Evolutionary conservation across 2,888 invertebrate species (phyloP).

Genomic region (Malthinus flaveolus): DNA sequence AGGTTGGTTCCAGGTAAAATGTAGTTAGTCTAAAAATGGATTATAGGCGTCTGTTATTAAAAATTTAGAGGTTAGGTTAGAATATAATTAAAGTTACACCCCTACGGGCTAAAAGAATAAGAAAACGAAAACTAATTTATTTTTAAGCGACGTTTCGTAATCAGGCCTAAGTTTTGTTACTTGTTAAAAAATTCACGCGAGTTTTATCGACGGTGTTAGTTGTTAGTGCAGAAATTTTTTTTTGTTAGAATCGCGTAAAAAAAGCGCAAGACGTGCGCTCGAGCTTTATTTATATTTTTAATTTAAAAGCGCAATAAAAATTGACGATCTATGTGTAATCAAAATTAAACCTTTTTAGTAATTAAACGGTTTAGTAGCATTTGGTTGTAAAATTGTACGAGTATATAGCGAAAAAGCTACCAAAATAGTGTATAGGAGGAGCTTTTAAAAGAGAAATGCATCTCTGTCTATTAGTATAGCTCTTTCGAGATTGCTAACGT

Average conservation of each 20-base stretch:
- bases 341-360: constrained; percentile 1
- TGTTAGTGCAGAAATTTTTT: neutral
- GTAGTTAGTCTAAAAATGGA: neutral
- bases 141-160: constrained; percentile 4
- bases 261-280: no score
- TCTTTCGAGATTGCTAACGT: constrained; percentile 23
- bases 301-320: no score
- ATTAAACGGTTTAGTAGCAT: constrained; percentile 31
- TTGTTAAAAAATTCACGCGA: constrained; percentile 8
- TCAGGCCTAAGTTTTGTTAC: neutral
- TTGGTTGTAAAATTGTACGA: constrained; percentile 21
- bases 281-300: no score
- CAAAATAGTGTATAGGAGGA: constrained; percentile 22
- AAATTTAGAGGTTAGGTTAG: neutral
- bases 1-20: neutral
- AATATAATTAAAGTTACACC: constrained; percentile 14
- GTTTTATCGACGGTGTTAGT: no score
- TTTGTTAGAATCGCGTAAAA: no score
- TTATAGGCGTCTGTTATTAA: neutral
- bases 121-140: constrained; percentile 12
- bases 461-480: constrained; percentile 21
- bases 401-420: constrained; percentile 21
- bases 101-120: neutral
- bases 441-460: constrained; percentile 8
- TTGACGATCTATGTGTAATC: neutral